A percentile compares a stretch with the other conserved stretches of the same genome.
Conservation (phyloP, 2,797 vertebrate genomes). For the Lerista edwardsae region DNA sequence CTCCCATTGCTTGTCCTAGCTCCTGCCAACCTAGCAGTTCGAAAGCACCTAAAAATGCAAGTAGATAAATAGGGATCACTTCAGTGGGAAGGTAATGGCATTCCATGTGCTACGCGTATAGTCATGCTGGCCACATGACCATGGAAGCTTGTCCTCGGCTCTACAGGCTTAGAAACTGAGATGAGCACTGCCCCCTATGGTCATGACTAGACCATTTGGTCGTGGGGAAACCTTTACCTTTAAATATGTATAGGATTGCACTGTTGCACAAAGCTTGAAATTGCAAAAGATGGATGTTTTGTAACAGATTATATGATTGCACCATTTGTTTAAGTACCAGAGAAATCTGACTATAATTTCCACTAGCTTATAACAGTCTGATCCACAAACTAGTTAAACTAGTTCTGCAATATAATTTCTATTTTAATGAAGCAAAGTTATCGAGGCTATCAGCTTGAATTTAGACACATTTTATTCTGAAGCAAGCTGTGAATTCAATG, state of each 20-base stretch:
- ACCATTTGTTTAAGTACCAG: background rate
- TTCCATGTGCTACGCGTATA: too few species aligned
- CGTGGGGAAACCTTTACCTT: too few species aligned
- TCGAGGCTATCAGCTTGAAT: background rate
- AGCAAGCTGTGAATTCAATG: background rate
- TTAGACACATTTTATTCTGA: background rate
- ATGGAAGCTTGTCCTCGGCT: too few species aligned
- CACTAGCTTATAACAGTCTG: background rate
- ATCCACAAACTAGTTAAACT: background rate
- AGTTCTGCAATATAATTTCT: background rate
- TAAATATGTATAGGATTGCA: background rate
- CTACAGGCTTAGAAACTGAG: too few species aligned
- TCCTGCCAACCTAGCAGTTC: too few species aligned
- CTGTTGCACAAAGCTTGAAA: background rate
- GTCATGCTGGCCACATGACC: too few species aligned
- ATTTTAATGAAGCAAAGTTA: background rate
- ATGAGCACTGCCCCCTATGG: too few species aligned
- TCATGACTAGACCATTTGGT: too few species aligned
- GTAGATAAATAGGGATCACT: too few species aligned
- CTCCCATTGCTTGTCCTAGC: too few species aligned
- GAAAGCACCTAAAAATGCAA: too few species aligned
- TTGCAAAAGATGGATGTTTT: background rate
- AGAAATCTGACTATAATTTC: background rate
- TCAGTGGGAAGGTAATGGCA: too few species aligned
- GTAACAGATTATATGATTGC: background rate